phyloP scores from a whole-genome alignment of 2,113 vertebrate species.

The Ceratotherium simum region DNA sequence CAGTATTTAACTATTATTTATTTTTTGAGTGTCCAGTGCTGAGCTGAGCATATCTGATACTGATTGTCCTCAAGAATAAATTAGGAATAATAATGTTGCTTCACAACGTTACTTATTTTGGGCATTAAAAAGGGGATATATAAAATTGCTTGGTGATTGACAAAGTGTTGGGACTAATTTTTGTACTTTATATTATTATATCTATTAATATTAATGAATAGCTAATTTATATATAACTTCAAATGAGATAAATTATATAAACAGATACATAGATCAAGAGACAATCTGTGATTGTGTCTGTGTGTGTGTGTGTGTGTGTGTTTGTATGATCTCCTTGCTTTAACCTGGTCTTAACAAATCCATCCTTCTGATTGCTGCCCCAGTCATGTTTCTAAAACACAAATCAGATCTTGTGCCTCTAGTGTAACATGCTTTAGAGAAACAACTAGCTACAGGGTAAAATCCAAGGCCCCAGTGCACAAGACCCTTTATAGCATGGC shows the following conservation, averaged over 20 bases:
- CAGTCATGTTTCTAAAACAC: not conserved
- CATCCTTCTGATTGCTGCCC: not conserved
- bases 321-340: slow-evolving; percentile 1
- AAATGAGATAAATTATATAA: not conserved
- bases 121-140: not conserved
- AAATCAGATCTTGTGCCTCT: not conserved
- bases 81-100: not conserved
- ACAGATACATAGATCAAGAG: not conserved
- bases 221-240: not conserved
- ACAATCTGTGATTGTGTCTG: not conserved
- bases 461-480: not conserved
- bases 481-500: not conserved
- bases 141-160: not conserved
- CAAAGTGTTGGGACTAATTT: not conserved
- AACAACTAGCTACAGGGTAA: not conserved
- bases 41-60: not conserved
- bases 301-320: not conserved
- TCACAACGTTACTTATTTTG: not conserved
- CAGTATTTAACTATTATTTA: slow-evolving; percentile 17
- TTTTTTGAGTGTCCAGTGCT: not conserved
- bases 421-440: not conserved
- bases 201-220: not conserved
- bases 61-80: not conserved
- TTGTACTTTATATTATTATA: not conserved
- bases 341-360: slow-evolving; percentile 8